Evolutionary conservation across 1,140 invertebrate species (phyloP).

Genomic region (Arctopsyche grandis): DNA sequence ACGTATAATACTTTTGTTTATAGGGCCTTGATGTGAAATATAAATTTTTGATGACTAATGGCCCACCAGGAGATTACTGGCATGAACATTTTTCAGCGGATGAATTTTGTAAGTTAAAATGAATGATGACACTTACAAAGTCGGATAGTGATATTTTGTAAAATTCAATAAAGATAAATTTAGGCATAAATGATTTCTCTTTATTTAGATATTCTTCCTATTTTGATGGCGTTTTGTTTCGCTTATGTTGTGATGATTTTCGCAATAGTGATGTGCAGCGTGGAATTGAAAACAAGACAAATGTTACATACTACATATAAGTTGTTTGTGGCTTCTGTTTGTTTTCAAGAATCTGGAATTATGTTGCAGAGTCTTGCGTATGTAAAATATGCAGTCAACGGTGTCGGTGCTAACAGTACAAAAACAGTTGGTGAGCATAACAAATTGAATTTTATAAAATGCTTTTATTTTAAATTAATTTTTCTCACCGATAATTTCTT

Average conservation of each 20-base stretch:
- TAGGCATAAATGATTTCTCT: too few relatives aligned
- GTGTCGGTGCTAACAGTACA: conserved; percentile 68
- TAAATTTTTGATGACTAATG: conserved; percentile 84
- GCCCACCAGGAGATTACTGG: conserved; percentile 78
- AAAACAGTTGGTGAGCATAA: conserved; percentile 70
- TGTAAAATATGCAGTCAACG: conserved; percentile 76
- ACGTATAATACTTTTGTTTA: conserved; percentile 51
- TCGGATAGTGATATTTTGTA: too few relatives aligned
- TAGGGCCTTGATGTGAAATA: conserved; percentile 78
- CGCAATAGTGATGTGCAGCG: conserved; percentile 72
- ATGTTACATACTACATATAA: conserved; percentile 90
- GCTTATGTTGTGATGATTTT: conserved; percentile 74
- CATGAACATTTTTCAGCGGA: conserved; percentile 91
- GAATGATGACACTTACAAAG: neutral
- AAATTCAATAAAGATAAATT: too few relatives aligned
- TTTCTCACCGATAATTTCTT: neutral
- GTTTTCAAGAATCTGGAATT: conserved; percentile 73
- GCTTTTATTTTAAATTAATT: neutral
- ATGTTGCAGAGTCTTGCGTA: conserved; percentile 74
- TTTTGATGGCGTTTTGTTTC: conserved; percentile 72
- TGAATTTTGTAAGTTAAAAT: conserved; percentile 83
- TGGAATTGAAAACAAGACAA: conserved; percentile 78
- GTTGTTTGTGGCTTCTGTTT: conserved; percentile 79
- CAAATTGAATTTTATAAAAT: neutral
- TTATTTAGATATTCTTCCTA: conserved; percentile 78